Conservation (phyloP, 2,113 vertebrate genomes). For the Sigmodon hispidus region DNA sequence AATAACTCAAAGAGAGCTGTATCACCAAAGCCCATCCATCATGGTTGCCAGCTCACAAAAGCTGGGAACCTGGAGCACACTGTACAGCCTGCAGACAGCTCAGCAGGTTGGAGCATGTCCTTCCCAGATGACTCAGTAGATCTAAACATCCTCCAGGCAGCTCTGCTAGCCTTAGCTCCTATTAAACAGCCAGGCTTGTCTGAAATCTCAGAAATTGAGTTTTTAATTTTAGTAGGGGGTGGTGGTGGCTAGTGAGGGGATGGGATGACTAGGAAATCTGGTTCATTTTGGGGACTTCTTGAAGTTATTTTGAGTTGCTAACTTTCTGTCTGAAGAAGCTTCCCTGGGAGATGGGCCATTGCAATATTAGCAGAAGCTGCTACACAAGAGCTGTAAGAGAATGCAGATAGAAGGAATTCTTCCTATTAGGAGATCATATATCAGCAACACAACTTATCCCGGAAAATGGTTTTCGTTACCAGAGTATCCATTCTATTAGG, state of each 20-base stretch:
- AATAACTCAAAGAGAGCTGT: background rate
- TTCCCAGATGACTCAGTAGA: background rate
- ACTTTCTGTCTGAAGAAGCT: background rate
- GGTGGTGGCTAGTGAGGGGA: too few species aligned
- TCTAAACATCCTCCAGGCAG: background rate
- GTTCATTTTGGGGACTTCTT: background rate
- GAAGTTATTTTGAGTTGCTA: background rate
- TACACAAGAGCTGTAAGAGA: background rate
- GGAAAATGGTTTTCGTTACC: background rate
- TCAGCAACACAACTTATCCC: background rate
- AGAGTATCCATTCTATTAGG: background rate
- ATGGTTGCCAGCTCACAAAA: background rate
- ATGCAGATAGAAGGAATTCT: fast-evolving
- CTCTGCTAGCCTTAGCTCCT: background rate
- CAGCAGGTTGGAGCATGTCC: too few species aligned
- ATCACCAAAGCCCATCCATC: background rate
- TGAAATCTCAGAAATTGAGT: too few species aligned
- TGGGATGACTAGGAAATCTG: background rate
- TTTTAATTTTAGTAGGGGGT: background rate
- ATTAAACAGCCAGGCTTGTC: background rate
- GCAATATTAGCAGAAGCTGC: background rate
- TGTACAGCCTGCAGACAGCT: background rate
- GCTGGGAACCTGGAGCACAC: background rate
- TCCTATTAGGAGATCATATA: background rate
- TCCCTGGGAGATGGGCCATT: background rate